Percentiles rank a stretch among this genome's conserved stretches.
phyloP scores from a whole-genome alignment of 1,140 invertebrate species.

The Agrypnia vestita region DNA sequence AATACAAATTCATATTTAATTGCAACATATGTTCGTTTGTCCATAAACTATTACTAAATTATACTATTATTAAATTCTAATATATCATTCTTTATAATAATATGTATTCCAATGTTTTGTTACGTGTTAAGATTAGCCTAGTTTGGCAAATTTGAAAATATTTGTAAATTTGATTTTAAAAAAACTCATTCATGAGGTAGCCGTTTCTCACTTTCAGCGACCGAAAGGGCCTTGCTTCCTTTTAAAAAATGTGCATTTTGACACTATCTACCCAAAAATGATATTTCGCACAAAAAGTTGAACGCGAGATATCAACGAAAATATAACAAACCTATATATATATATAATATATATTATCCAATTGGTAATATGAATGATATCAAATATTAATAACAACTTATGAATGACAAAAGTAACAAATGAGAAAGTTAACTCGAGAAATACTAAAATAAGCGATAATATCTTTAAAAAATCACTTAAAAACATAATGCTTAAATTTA shows the following conservation, averaged over 20 bases:
- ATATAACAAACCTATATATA: too few species aligned
- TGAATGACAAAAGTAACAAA: constrained; percentile 17
- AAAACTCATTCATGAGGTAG: constrained; percentile 49
- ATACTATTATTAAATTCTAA: constrained; percentile 48
- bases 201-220: constrained; percentile 1
- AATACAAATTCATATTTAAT: constrained; percentile 54
- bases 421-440: constrained; percentile 1
- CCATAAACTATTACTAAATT: constrained; percentile 45
- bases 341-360: not conserved
- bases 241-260: constrained; percentile 1
- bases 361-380: constrained; percentile 9
- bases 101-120: constrained; percentile 40
- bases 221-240: not conserved
- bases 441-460: constrained; percentile 32
- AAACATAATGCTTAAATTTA: constrained; percentile 38
- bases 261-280: constrained; percentile 35
- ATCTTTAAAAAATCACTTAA: constrained; percentile 38
- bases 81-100: constrained; percentile 24
- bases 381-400: constrained; percentile 11
- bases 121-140: constrained; percentile 24
- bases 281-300: not conserved
- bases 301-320: not conserved
- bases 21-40: constrained; percentile 52
- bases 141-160: constrained; percentile 52
- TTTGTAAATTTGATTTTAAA: constrained; percentile 48